Percentiles rank a stretch among this genome's conserved stretches.
Conservation (phyloP, 2,888 invertebrate species). For the Ellobium chinense region DNA sequence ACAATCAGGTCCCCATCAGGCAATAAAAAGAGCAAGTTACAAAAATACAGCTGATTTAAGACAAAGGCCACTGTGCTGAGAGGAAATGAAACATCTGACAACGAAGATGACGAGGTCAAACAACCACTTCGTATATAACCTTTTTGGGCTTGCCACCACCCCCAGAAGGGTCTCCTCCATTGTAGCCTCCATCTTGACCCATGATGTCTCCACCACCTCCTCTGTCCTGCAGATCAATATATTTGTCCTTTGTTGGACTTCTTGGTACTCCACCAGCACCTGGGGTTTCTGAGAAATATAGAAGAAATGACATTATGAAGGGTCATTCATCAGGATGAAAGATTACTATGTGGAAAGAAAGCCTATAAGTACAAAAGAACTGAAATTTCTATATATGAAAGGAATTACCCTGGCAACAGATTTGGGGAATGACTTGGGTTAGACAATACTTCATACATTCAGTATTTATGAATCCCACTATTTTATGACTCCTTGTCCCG, state of each 20-base stretch:
- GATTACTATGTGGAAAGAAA: no score
- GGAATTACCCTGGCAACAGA: no score
- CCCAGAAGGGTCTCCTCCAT: conserved; percentile 61
- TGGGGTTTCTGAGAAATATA: conserved; percentile 38
- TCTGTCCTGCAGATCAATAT: conserved; percentile 60
- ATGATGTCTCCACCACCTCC: conserved; percentile 49
- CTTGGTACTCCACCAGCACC: conserved; percentile 55
- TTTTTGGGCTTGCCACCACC: conserved; percentile 72
- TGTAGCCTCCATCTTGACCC: conserved; percentile 68
- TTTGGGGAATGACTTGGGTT: no score
- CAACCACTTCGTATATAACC: conserved; percentile 78
- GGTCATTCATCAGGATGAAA: no score
- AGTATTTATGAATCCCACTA: no score
- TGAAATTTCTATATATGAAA: no score
- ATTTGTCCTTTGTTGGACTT: conserved; percentile 66
- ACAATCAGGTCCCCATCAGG: not conserved
- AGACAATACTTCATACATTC: no score
- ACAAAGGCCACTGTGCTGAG: not conserved
- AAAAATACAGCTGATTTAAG: not conserved
- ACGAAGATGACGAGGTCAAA: conserved; percentile 56
- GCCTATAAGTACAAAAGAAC: no score
- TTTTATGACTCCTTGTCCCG: no score
- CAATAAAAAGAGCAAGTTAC: not conserved
- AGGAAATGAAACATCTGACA: not conserved
- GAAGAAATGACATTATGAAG: not conserved